Evolutionary conservation across 2,113 vertebrate genomes (phyloP).

Genomic region (Gymnobelideus leadbeateri): DNA sequence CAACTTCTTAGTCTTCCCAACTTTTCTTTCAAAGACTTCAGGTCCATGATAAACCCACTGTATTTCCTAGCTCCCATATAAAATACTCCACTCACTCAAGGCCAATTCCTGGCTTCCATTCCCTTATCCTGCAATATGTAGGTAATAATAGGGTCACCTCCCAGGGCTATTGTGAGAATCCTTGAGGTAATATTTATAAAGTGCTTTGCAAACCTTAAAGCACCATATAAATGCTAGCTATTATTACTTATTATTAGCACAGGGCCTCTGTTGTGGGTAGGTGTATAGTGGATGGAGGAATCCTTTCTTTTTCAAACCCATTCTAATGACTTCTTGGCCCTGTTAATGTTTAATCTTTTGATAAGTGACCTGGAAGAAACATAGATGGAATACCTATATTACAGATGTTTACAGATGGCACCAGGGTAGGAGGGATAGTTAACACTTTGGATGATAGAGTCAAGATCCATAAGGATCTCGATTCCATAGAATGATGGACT

Average conservation of each 20-base stretch:
- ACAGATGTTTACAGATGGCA: neutral
- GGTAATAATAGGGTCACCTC: neutral
- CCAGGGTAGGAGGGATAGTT: neutral
- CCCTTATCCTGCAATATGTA: neutral
- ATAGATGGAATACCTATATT: neutral
- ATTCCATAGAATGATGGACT: neutral
- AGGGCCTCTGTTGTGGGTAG: too few relatives aligned
- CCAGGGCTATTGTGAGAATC: neutral
- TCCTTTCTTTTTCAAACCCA: neutral
- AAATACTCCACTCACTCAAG: neutral
- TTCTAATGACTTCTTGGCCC: too few relatives aligned
- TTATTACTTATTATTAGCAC: too few relatives aligned
- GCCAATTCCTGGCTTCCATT: neutral
- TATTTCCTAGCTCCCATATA: neutral
- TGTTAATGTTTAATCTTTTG: neutral
- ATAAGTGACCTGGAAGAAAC: neutral
- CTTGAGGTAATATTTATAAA: neutral
- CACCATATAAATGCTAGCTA: neutral
- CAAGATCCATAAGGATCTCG: neutral
- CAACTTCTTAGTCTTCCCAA: neutral
- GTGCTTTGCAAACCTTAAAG: neutral
- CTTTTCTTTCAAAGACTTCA: neutral
- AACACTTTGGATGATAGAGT: neutral
- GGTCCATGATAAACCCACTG: neutral
- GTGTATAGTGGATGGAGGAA: neutral